phyloP scores from a whole-genome alignment of 2,113 vertebrate genomes.

The Prinia subflava region DNA sequence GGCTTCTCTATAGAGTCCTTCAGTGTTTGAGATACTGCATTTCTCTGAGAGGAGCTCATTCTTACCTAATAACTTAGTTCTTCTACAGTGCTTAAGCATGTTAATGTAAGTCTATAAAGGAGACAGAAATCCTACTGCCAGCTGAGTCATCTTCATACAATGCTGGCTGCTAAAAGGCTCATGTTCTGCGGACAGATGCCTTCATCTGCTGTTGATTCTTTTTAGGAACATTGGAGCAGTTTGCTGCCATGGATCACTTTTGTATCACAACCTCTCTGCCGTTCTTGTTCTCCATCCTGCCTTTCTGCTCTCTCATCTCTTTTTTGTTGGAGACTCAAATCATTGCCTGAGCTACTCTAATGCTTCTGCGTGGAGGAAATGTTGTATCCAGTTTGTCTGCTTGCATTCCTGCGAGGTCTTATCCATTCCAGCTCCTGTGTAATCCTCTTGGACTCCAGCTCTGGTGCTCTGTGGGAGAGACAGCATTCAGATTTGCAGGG shows the following conservation, averaged over 20 bases:
- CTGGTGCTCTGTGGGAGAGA: background rate
- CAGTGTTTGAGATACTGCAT: background rate
- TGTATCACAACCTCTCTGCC: background rate
- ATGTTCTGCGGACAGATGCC: background rate
- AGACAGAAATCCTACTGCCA: background rate
- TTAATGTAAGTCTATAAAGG: background rate
- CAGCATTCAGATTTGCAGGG: background rate
- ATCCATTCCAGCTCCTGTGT: background rate
- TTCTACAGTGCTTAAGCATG: background rate
- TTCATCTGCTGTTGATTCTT: background rate
- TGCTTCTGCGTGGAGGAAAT: background rate
- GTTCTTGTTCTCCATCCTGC: background rate
- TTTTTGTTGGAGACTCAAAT: background rate
- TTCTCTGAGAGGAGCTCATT: background rate
- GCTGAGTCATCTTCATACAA: background rate
- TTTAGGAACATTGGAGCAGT: background rate
- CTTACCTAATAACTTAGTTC: background rate
- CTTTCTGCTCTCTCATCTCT: background rate
- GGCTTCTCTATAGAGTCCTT: background rate
- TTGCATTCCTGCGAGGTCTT: background rate
- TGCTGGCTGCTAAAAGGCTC: background rate
- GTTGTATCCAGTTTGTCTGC: background rate
- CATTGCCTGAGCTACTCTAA: background rate
- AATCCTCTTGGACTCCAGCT: background rate
- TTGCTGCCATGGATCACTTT: background rate